A percentile compares a stretch with the other conserved stretches of the same genome.
phyloP scores from a whole-genome alignment of 2,888 invertebrate genomes.

The Pachydiplax longipennis region DNA sequence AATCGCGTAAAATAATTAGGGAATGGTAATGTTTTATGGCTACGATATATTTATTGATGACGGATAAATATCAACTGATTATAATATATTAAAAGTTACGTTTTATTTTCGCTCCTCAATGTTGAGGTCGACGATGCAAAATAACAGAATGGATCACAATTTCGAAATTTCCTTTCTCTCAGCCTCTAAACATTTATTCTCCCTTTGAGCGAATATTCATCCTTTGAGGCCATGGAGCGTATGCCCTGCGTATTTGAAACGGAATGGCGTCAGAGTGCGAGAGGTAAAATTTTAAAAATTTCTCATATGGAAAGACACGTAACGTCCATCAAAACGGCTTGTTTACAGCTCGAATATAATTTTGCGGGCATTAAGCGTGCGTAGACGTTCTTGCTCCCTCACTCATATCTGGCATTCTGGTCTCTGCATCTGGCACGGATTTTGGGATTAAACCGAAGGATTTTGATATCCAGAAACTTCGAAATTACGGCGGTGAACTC shows the following conservation, averaged over 20 bases:
- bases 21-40: too few species aligned
- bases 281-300: not conserved
- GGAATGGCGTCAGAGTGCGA: not conserved
- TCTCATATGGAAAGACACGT: not conserved
- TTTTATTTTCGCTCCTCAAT: too few species aligned
- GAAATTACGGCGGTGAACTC: not conserved
- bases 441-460: not conserved
- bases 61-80: too few species aligned
- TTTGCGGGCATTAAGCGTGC: not conserved
- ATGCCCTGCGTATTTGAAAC: not conserved
- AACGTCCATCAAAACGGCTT: not conserved
- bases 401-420: not conserved
- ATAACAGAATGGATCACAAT: too few species aligned
- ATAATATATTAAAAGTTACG: too few species aligned
- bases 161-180: too few species aligned
- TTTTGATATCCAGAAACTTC: not conserved
- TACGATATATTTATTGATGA: too few species aligned
- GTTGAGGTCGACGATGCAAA: too few species aligned
- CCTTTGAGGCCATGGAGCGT: not conserved
- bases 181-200: not conserved
- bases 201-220: not conserved
- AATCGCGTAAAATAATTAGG: too few species aligned
- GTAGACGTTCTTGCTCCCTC: not conserved
- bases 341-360: not conserved
- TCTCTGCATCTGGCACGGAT: not conserved